Evolutionary conservation across 2,888 invertebrate genomes (phyloP).

Genomic region (Calameuta pallipes): DNA sequence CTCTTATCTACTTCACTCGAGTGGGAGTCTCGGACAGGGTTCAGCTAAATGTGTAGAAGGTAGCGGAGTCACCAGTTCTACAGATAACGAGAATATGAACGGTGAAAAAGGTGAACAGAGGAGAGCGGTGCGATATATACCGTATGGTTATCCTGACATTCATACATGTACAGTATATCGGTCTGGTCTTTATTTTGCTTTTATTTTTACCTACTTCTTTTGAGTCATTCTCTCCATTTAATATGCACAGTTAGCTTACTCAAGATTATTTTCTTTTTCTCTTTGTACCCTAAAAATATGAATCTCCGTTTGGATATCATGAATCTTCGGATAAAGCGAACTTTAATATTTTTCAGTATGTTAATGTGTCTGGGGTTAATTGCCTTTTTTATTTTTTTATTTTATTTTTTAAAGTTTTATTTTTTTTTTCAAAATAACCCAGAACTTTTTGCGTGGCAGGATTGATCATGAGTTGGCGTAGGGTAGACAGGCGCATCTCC

Average conservation of each 20-base stretch:
- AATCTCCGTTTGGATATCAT: not conserved
- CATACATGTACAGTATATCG: not conserved
- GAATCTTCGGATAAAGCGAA: not conserved
- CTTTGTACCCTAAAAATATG: not conserved
- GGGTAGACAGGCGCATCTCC: not conserved
- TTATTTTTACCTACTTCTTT: not conserved
- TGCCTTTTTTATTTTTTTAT: not conserved
- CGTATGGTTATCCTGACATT: not conserved
- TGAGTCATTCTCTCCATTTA: not conserved
- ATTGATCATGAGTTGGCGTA: not conserved
- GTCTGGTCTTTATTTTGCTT: not conserved
- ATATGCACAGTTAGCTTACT: not conserved
- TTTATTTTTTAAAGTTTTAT: no score
- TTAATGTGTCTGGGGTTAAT: not conserved
- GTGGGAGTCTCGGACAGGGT: not conserved
- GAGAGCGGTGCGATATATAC: not conserved
- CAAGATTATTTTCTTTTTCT: not conserved
- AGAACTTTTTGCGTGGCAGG: not conserved
- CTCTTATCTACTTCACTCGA: not conserved
- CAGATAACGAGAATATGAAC: not conserved
- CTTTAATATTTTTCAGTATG: not conserved
- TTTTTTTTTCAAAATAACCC: not conserved
- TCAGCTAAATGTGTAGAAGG: not conserved
- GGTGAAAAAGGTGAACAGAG: not conserved
- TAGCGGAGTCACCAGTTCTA: not conserved